These are phyloP conservation scores for Acanthosepion pharaonis DNA, from an alignment of 2,888 invertebrate genomes.

Conservation along the genomic window DNA sequence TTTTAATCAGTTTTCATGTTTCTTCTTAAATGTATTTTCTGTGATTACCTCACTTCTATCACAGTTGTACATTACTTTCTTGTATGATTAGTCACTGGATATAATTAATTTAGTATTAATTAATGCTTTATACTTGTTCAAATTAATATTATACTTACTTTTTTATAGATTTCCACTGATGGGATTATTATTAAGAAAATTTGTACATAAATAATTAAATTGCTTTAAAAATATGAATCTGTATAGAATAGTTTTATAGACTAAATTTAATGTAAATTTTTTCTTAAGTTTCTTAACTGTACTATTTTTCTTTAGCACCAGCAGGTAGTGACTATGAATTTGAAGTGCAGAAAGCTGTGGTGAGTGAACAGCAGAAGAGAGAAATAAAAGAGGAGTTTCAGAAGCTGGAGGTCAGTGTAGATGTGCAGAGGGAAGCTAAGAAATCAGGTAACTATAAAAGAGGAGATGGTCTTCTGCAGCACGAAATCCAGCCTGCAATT, in stretches of 20 bases:
- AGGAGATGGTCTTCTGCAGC: slow-evolving; percentile 6
- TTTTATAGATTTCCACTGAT: not conserved
- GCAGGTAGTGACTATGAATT: slow-evolving; percentile 34
- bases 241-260: not conserved
- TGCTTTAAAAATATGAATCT: not conserved
- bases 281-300: not conserved
- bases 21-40: too few relatives aligned
- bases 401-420: slow-evolving; percentile 14
- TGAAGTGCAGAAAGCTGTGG: not conserved
- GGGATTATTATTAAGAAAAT: not conserved
- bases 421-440: not conserved
- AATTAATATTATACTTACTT: not conserved
- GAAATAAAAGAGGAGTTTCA: slow-evolving; percentile 37
- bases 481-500: not conserved
- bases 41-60: too few relatives aligned
- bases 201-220: not conserved
- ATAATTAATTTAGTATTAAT: not conserved
- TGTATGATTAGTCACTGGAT: not conserved
- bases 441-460: slow-evolving; percentile 43
- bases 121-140: not conserved
- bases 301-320: not conserved
- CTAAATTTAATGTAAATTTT: not conserved
- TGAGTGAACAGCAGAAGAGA: slow-evolving; percentile 42
- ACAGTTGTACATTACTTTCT: too few relatives aligned
- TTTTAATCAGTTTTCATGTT: too few relatives aligned